Percentiles rank a stretch among this genome's conserved stretches.
phyloP scores from a whole-genome alignment of 2,888 invertebrate genomes.

The Urechis unicinctus region DNA sequence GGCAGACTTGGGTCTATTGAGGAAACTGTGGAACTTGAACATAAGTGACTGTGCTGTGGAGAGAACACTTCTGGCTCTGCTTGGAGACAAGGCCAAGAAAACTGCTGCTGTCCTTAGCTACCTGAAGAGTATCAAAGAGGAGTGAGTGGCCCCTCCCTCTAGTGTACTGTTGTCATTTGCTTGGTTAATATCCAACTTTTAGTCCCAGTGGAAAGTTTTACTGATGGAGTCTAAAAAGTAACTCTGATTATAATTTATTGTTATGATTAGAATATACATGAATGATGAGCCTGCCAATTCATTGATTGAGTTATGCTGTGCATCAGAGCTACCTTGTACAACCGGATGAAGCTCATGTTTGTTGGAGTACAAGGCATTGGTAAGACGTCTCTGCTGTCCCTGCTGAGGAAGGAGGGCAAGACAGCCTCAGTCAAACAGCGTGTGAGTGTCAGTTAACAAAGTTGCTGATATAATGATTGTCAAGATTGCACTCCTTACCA shows the following conservation, averaged over 20 bases:
- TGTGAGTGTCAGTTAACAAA: too few relatives aligned
- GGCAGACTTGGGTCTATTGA: conserved; percentile 87
- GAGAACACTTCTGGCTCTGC: conserved; percentile 39
- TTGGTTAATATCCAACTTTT: background rate
- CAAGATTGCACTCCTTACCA: too few relatives aligned
- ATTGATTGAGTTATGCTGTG: too few relatives aligned
- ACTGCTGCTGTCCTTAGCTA: conserved; percentile 90
- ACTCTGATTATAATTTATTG: too few relatives aligned
- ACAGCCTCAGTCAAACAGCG: conserved; percentile 1
- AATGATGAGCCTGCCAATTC: too few relatives aligned
- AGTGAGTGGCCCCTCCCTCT: conserved; percentile 43
- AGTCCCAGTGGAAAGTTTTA: background rate
- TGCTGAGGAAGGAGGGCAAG: conserved; percentile 78
- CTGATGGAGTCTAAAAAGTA: too few relatives aligned
- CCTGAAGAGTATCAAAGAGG: conserved; percentile 64
- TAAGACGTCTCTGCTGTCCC: conserved; percentile 86
- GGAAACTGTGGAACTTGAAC: conserved; percentile 93
- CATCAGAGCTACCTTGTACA: conserved; percentile 78
- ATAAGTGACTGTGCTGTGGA: conserved; percentile 69
- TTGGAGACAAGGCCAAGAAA: conserved; percentile 84
- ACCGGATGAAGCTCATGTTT: conserved; percentile 83
- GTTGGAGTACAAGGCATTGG: conserved; percentile 79
- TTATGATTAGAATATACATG: too few relatives aligned
- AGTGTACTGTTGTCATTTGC: background rate
- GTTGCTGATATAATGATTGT: too few relatives aligned